Evolutionary conservation across 2,113 vertebrate genomes (phyloP).

Genomic region (Ellobius talpinus): DNA sequence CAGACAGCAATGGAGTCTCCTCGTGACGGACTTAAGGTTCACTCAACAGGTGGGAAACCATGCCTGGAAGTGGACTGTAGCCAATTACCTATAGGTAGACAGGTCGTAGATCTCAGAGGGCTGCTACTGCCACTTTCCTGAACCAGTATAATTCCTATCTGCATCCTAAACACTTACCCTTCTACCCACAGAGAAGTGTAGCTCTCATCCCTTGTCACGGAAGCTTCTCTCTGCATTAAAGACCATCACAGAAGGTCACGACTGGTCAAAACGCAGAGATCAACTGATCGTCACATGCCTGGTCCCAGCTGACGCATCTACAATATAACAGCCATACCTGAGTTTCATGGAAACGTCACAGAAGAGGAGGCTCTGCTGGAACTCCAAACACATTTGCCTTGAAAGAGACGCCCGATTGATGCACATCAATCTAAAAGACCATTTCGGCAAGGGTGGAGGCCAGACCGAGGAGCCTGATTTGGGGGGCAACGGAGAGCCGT

Average conservation of each 20-base stretch:
- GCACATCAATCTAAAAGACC: slow-evolving; percentile 52
- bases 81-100: too few species aligned
- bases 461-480: not conserved
- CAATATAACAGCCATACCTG: not conserved
- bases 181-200: not conserved
- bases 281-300: fast-evolving
- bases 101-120: not conserved
- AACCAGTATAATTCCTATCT: not conserved
- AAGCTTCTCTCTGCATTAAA: not conserved
- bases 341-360: not conserved
- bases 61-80: not conserved
- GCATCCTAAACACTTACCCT: not conserved
- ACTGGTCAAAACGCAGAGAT: not conserved
- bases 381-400: slow-evolving; percentile 25
- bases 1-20: not conserved
- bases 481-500: slow-evolving; percentile 42
- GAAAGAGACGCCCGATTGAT: slow-evolving; percentile 43
- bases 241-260: not conserved
- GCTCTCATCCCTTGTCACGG: not conserved
- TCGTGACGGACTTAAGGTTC: not conserved
- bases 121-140: not conserved
- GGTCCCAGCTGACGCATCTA: not conserved
- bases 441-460: not conserved
- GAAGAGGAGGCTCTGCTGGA: not conserved
- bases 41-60: not conserved